Evolutionary conservation across 2,888 invertebrate species (phyloP).

Genomic region (Himalopsyche anomala): DNA sequence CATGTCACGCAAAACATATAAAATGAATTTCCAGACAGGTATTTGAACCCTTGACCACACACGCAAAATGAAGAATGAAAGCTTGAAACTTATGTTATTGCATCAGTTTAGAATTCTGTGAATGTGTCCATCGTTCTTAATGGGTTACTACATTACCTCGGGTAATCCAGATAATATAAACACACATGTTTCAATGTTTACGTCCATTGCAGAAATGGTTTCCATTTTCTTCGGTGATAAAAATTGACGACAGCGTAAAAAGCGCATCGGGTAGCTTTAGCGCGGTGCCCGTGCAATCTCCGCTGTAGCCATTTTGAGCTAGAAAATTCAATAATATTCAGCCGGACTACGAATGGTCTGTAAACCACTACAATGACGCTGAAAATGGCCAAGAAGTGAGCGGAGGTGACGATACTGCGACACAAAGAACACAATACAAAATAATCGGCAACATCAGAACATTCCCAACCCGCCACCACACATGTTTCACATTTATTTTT

Average conservation of each 20-base stretch:
- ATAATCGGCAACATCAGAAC: neutral
- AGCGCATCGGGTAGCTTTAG: neutral
- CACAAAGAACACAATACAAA: constrained; percentile 17
- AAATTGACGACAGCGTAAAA: constrained; percentile 26
- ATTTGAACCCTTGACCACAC: too few relatives aligned
- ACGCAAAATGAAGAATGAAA: too few relatives aligned
- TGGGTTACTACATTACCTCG: too few relatives aligned
- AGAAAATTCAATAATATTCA: constrained; percentile 34
- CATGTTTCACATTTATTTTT: constrained; percentile 6
- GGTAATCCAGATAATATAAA: too few relatives aligned
- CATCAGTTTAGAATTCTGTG: too few relatives aligned
- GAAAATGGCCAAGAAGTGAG: constrained; percentile 2
- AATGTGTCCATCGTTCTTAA: too few relatives aligned
- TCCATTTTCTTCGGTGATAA: constrained; percentile 1
- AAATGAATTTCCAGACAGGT: too few relatives aligned
- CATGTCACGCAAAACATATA: too few relatives aligned
- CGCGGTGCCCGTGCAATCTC: neutral
- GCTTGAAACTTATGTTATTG: too few relatives aligned
- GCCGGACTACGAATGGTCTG: constrained; percentile 15
- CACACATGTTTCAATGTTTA: too few relatives aligned
- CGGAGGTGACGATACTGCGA: neutral
- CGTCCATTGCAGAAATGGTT: neutral
- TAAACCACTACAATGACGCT: constrained; percentile 23
- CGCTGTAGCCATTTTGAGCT: neutral
- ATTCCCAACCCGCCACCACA: neutral